Evolutionary conservation across 2,888 invertebrate genomes (phyloP).

Genomic region (Dasysyrphus albostriatus): DNA sequence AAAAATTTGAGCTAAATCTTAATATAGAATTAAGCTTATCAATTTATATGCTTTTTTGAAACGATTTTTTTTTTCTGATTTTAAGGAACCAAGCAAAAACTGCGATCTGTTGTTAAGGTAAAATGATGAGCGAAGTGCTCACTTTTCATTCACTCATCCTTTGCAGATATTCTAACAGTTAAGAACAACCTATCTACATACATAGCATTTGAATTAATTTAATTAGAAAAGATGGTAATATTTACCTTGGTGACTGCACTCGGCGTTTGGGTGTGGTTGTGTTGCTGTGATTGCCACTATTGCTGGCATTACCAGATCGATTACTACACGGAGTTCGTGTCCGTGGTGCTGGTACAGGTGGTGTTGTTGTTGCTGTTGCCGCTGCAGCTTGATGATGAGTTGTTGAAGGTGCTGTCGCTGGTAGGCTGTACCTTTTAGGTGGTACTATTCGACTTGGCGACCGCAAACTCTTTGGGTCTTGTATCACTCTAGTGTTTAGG

Average conservation of each 20-base stretch:
- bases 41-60: too few species aligned
- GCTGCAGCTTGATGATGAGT: conserved; percentile 49
- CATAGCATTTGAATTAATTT: too few species aligned
- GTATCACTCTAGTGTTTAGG: conserved; percentile 79
- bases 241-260: conserved; percentile 82
- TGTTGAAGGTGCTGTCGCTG: conserved; percentile 70
- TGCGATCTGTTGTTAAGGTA: too few species aligned
- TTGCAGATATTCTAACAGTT: too few species aligned
- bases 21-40: too few species aligned
- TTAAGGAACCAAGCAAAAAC: too few species aligned
- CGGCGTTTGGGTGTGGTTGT: conserved; percentile 83
- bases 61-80: too few species aligned
- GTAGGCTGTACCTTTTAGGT: conserved; percentile 83
- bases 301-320: conserved; percentile 73
- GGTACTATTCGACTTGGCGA: conserved; percentile 83
- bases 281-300: conserved; percentile 70
- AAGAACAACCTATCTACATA: too few species aligned
- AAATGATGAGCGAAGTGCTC: too few species aligned
- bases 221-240: not conserved
- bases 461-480: conserved; percentile 80
- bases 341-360: conserved; percentile 77
- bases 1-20: too few species aligned
- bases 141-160: too few species aligned
- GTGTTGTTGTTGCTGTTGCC: conserved; percentile 77
- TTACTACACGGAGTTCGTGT: conserved; percentile 81